These are phyloP conservation scores for Galemys pyrenaicus DNA, from an alignment of 2,113 vertebrate species.

Conservation along the genomic window DNA sequence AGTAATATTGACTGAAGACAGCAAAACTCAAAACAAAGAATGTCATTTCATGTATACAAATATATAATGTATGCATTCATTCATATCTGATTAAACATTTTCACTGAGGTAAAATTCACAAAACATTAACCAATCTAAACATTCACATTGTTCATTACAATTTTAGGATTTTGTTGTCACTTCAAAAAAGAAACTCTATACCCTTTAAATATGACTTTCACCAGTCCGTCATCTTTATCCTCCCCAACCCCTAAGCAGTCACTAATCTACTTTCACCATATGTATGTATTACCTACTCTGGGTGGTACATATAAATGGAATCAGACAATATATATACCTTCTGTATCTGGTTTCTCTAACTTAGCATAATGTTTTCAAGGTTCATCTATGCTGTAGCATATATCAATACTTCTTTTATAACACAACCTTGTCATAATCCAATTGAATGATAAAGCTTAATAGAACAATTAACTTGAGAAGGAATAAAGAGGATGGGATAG, in stretches of 20 bases:
- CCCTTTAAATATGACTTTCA: not conserved
- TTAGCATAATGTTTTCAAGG: no score
- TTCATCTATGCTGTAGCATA: no score
- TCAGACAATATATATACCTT: not conserved
- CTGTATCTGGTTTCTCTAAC: not conserved
- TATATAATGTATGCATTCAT: no score
- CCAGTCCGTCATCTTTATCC: not conserved
- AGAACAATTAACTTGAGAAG: not conserved
- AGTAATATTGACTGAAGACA: no score
- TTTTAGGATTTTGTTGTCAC: not conserved
- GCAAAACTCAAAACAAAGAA: no score
- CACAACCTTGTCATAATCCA: not conserved
- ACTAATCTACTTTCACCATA: not conserved
- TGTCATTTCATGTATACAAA: no score
- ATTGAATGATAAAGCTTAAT: constrained; percentile 20
- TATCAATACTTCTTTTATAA: not conserved
- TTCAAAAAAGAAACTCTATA: not conserved
- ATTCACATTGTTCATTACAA: no score
- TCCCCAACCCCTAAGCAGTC: not conserved
- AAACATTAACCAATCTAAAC: no score
- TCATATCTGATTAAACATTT: no score
- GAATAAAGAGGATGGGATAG: not conserved
- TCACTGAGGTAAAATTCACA: no score
- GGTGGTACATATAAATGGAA: not conserved
- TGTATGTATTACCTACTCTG: no score